These are phyloP conservation scores for Colistium nudipinnis DNA, from an alignment of 2,113 vertebrate species.

Conservation along the genomic window DNA sequence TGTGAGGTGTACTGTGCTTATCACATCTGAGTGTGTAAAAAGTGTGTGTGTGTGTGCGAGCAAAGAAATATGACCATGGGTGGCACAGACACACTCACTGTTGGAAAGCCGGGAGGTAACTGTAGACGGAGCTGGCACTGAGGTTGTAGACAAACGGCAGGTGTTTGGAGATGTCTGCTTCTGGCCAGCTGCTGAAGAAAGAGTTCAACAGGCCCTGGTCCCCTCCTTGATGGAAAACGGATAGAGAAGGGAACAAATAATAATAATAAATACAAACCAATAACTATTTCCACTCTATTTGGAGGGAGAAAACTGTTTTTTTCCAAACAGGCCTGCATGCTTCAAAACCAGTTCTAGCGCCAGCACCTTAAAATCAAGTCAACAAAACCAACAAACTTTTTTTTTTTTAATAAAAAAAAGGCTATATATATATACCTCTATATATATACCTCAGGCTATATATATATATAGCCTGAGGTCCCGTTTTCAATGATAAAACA, in stretches of 20 bases:
- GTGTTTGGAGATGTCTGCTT: conserved; percentile 82
- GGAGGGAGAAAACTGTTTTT: no score
- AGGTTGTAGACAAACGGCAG: conserved; percentile 86
- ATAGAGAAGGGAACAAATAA: not conserved
- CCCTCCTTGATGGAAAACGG: conserved; percentile 78
- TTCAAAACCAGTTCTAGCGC: no score
- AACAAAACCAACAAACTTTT: no score
- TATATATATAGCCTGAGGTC: not conserved
- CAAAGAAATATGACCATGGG: not conserved
- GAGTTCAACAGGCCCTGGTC: conserved; percentile 88
- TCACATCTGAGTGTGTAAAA: no score
- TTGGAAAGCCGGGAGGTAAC: conserved; percentile 84
- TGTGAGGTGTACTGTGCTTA: no score
- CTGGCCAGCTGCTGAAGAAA: conserved; percentile 84
- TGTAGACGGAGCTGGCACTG: conserved; percentile 79
- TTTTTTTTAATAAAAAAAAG: no score
- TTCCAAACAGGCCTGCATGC: no score
- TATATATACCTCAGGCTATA: no score
- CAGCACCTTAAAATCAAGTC: not conserved
- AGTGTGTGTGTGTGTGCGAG: not conserved
- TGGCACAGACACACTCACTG: conserved; percentile 77
- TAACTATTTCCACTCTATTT: no score
- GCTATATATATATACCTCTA: no score
- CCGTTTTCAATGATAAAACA: not conserved
- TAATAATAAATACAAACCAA: not conserved